These are phyloP conservation scores for Nebria salina DNA, from an alignment of 2,888 invertebrate species.

Conservation along the genomic window DNA sequence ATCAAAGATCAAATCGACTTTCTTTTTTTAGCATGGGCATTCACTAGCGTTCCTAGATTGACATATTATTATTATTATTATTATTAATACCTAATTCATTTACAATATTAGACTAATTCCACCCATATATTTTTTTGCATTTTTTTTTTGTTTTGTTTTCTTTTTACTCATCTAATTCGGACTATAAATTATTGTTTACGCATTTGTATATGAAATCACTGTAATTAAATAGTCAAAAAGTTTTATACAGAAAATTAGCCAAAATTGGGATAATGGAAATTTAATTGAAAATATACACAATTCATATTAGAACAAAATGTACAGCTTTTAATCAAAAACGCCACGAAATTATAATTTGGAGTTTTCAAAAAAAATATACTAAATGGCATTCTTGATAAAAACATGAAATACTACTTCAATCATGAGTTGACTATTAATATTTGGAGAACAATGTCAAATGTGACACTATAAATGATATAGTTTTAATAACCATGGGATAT, in stretches of 20 bases:
- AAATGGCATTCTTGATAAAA: background rate
- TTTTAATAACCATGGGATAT: background rate
- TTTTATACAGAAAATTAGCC: background rate
- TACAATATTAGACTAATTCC: conserved; percentile 31
- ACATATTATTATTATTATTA: conserved; percentile 25
- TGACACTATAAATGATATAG: background rate
- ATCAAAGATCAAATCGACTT: background rate
- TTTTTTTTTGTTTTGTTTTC: background rate
- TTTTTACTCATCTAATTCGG: background rate
- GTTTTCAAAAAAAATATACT: no score
- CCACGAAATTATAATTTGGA: background rate
- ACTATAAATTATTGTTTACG: background rate
- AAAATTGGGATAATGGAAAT: background rate
- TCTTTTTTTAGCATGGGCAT: conserved; percentile 7
- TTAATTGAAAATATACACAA: background rate
- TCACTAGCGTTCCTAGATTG: conserved; percentile 23
- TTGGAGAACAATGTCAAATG: conserved; percentile 36
- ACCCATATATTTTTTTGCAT: background rate
- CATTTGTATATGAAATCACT: background rate
- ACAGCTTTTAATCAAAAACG: background rate
- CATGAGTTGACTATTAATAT: conserved; percentile 16
- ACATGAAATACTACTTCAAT: background rate
- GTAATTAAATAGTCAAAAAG: background rate
- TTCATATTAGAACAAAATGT: background rate
- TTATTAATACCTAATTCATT: conserved; percentile 3